Conservation (phyloP, 2,797 vertebrate genomes). For the Poecile montanus region DNA sequence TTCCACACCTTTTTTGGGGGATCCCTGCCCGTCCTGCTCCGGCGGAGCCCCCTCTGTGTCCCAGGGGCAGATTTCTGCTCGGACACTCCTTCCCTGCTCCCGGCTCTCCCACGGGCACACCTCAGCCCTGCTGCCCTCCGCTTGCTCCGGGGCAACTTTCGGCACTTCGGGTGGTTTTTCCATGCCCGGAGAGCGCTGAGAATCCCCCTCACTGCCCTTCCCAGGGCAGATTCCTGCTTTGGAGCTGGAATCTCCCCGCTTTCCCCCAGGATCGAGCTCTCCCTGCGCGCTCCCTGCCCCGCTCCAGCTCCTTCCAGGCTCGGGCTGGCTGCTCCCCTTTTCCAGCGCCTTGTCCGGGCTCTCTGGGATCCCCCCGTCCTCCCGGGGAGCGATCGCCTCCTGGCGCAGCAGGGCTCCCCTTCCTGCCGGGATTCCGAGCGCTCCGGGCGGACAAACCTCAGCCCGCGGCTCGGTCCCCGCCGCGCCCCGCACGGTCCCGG, state of each 20-base stretch:
- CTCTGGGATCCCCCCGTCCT: neutral
- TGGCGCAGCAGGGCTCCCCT: neutral
- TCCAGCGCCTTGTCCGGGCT: neutral
- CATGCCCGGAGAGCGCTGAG: neutral
- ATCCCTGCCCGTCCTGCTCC: neutral
- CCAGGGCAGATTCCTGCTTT: constrained; percentile 64
- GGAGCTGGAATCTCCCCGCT: constrained; percentile 36
- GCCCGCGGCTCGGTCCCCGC: neutral
- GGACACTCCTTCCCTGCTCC: neutral
- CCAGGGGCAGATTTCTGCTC: constrained; percentile 44
- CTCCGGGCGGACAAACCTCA: neutral
- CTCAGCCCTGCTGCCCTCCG: neutral
- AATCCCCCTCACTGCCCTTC: neutral
- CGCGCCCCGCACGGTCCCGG: accelerated
- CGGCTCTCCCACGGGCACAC: constrained; percentile 22
- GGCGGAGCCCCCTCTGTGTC: neutral
- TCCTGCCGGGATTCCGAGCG: neutral
- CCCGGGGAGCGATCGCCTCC: neutral
- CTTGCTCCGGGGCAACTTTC: neutral
- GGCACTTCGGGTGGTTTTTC: neutral
- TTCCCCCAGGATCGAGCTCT: neutral
- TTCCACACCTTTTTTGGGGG: constrained; percentile 49
- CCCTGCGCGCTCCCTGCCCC: neutral
- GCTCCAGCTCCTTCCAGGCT: neutral
- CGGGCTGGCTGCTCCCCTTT: constrained; percentile 51